Conservation (phyloP, 2,797 vertebrate genomes). For the Xyrichtys novacula region DNA sequence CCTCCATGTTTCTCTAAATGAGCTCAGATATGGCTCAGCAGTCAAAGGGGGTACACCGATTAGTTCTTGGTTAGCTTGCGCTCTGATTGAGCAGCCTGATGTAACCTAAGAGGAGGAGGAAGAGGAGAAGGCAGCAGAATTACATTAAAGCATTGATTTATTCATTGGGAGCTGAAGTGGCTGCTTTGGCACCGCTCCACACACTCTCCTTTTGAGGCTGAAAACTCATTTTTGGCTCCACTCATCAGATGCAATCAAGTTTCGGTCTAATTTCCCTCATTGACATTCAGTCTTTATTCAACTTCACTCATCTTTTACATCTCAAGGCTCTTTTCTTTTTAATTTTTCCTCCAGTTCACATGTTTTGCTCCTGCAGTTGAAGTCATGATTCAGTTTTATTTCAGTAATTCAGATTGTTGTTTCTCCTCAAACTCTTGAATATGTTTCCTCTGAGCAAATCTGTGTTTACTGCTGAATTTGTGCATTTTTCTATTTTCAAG, state of each 20-base stretch:
- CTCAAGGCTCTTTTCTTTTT: not conserved
- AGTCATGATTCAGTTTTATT: not conserved
- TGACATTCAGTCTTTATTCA: conserved; percentile 16
- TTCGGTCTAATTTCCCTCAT: conserved; percentile 17
- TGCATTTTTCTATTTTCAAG: not conserved
- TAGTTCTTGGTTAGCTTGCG: conserved; percentile 17
- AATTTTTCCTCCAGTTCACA: not conserved
- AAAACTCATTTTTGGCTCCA: conserved; percentile 38
- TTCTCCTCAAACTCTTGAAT: not conserved
- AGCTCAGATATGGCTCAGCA: conserved; percentile 27
- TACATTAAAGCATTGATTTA: conserved; percentile 41
- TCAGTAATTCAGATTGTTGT: not conserved
- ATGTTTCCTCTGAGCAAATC: not conserved
- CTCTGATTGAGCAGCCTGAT: conserved; percentile 42
- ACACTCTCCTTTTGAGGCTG: conserved; percentile 13
- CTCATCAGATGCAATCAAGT: conserved; percentile 12
- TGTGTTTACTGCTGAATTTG: not conserved
- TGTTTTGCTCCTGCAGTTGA: not conserved
- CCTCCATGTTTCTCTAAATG: conserved; percentile 4
- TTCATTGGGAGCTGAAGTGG: conserved; percentile 20
- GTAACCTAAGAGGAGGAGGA: conserved; percentile 23
- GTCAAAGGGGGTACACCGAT: conserved; percentile 5
- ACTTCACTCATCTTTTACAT: conserved; percentile 7
- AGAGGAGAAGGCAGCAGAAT: not conserved
- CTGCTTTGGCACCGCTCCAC: not conserved